Base-by-base conservation (phyloP, 1,140 invertebrate species). In the Drosophila willistoni region DNA sequence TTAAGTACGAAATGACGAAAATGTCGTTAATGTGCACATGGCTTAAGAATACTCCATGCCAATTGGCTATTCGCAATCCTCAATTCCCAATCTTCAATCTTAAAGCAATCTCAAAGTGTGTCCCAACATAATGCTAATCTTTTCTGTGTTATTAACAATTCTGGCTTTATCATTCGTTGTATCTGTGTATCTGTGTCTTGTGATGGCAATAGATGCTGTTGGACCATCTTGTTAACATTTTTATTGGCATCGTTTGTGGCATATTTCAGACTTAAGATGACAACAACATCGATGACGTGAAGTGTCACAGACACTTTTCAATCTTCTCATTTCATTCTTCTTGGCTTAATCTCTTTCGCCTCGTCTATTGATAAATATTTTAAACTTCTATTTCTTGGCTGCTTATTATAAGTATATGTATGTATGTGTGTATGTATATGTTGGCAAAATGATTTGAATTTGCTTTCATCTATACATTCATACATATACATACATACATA, bases 321-420 rank as follows among this genome's bases (percentile, higher is more conserved):
- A 73, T 69, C 65, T 73, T 73, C 29, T 55, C n/a, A n/a, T n/a
- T 14, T 57, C 7, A 7, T 17, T 34, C 55, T 19, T 62, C 73
- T 73, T 25, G 62, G 56, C 68, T 55, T 61, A 74, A 70, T 61
- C 57, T 68, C 36, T 65, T 33, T 64, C 44, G 9, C 12, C 42
- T 60, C 60, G 57, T 67, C 74, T 84, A 73, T 72, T 83, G 81
- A 85, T 71, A 65, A 85, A 74, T 74, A 84, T 71, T 74, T 78
- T 6, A 29, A 29, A 29, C 29, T 47, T 68, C 57, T 77, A 77
- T 60, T 73, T 70, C 77, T 71, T 67, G 51, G 7, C 36, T 39
- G 19, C 44, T 29, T 22, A 44, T n/a, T 19, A 51, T 19, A 29
- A 5, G 6, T 19, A 10, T 10, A 47, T 10, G 1, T 7, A 47